phyloP scores from a whole-genome alignment of 2,797 vertebrate species.

The Mormyrops attenuatus region DNA sequence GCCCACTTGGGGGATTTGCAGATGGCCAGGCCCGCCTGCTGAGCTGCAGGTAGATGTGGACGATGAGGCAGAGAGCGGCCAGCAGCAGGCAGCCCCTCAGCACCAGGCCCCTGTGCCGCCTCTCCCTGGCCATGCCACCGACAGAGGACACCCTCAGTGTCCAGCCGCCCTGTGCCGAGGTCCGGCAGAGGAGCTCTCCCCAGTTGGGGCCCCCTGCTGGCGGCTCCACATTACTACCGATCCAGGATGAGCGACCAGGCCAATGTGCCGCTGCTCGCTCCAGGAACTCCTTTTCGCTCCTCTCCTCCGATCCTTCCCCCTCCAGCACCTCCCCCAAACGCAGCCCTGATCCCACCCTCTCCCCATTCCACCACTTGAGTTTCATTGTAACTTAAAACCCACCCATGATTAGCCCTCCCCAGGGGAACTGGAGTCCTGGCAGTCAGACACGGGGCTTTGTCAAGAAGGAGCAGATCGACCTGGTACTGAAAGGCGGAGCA shows the following conservation, averaged over 20 bases:
- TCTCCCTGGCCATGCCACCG: slow-evolving; percentile 44
- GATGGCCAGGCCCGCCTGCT: background rate
- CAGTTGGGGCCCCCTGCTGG: slow-evolving; percentile 11
- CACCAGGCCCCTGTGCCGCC: slow-evolving; percentile 45
- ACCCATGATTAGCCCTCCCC: slow-evolving; percentile 41
- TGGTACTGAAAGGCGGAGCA: background rate
- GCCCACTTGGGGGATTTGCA: too few species aligned
- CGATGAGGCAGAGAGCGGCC: slow-evolving; percentile 61
- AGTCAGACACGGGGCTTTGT: slow-evolving; percentile 24
- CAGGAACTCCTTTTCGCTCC: slow-evolving; percentile 50
- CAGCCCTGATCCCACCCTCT: background rate
- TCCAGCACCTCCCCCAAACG: slow-evolving; percentile 34
- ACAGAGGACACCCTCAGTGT: slow-evolving; percentile 46
- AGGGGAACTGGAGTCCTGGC: background rate
- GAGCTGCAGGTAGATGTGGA: slow-evolving; percentile 65
- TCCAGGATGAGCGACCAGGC: background rate
- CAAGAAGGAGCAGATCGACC: background rate
- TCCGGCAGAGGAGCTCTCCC: background rate
- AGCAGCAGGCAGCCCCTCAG: slow-evolving; percentile 64
- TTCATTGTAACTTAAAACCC: slow-evolving; percentile 50
- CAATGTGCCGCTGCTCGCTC: slow-evolving; percentile 32
- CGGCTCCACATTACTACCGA: background rate
- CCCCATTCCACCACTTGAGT: slow-evolving; percentile 42
- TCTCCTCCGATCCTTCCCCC: slow-evolving; percentile 24
- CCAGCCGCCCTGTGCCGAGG: slow-evolving; percentile 29